phyloP scores from a whole-genome alignment of 2,797 vertebrate species.

The Myotis daubentonii region DNA sequence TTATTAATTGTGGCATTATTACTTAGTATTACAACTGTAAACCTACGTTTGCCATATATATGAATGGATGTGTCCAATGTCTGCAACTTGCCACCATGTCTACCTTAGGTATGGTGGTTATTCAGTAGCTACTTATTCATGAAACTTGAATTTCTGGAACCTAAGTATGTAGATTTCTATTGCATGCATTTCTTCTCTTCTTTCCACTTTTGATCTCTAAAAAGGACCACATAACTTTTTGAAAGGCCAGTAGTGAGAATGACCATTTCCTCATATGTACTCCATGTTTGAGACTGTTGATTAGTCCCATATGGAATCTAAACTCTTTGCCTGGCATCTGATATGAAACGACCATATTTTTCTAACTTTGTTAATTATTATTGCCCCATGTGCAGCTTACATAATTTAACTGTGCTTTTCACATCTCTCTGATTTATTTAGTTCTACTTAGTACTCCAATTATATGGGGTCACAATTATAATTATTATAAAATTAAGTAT shows the following conservation, averaged over 20 bases:
- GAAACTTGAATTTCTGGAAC: not conserved
- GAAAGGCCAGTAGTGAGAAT: slow-evolving; percentile 4
- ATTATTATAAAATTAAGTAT: not conserved
- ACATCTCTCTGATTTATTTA: slow-evolving; percentile 1
- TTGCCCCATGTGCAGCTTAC: not conserved
- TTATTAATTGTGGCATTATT: not conserved
- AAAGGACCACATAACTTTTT: not conserved
- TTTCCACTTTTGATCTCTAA: not conserved
- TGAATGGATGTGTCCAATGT: not conserved
- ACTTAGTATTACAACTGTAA: not conserved
- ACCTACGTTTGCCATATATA: not conserved
- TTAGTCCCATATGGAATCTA: not conserved
- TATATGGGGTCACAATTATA: not conserved
- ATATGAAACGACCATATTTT: not conserved
- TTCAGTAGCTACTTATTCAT: not conserved
- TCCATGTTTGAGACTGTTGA: not conserved
- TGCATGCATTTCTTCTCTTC: not conserved
- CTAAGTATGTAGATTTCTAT: not conserved
- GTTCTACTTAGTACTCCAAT: not conserved
- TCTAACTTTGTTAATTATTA: not conserved
- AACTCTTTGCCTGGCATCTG: not conserved
- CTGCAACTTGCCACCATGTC: not conserved
- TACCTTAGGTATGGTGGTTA: not conserved
- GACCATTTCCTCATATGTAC: not conserved
- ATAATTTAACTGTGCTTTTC: not conserved